A percentile compares a stretch with the other conserved stretches of the same genome.
phyloP scores from a whole-genome alignment of 2,888 invertebrate species.

The Desoria tigrina region DNA sequence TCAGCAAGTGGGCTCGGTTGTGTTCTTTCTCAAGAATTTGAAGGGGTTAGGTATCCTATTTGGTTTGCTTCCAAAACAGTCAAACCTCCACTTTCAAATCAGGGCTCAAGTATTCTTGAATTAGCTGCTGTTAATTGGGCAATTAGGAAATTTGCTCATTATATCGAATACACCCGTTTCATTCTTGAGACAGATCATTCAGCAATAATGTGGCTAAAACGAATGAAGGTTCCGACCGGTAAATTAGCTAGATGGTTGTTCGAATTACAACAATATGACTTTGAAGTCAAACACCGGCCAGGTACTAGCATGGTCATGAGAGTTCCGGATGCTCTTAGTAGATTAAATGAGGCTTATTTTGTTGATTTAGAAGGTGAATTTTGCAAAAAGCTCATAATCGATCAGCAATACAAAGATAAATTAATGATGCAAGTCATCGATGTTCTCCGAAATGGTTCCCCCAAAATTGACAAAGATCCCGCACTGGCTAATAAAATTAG shows the following conservation, averaged over 20 bases:
- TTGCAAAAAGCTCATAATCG: slow-evolving; percentile 1
- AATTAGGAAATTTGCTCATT: slow-evolving; percentile 55
- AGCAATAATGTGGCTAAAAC: slow-evolving; percentile 59
- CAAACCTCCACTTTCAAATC: slow-evolving; percentile 8
- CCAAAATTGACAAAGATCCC: neutral
- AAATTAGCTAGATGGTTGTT: slow-evolving; percentile 59
- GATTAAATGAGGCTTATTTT: neutral
- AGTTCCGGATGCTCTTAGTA: slow-evolving; percentile 55
- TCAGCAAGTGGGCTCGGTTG: neutral
- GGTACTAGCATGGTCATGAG: slow-evolving; percentile 55
- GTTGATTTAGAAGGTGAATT: neutral
- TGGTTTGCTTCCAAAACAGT: slow-evolving; percentile 14
- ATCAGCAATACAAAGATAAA: slow-evolving; percentile 25
- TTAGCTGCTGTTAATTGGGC: slow-evolving; percentile 18
- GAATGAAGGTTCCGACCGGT: slow-evolving; percentile 56
- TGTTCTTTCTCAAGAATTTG: slow-evolving; percentile 1
- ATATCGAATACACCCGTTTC: slow-evolving; percentile 56
- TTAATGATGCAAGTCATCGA: slow-evolving; percentile 20
- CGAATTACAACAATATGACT: slow-evolving; percentile 56
- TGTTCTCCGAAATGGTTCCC: neutral
- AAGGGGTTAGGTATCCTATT: slow-evolving; percentile 13
- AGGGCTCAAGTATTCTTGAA: slow-evolving; percentile 17
- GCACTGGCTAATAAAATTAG: neutral
- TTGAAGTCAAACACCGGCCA: slow-evolving; percentile 56
- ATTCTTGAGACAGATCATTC: slow-evolving; percentile 58